phyloP scores from a whole-genome alignment of 1,140 invertebrate genomes.

The Anoplophora glabripennis region DNA sequence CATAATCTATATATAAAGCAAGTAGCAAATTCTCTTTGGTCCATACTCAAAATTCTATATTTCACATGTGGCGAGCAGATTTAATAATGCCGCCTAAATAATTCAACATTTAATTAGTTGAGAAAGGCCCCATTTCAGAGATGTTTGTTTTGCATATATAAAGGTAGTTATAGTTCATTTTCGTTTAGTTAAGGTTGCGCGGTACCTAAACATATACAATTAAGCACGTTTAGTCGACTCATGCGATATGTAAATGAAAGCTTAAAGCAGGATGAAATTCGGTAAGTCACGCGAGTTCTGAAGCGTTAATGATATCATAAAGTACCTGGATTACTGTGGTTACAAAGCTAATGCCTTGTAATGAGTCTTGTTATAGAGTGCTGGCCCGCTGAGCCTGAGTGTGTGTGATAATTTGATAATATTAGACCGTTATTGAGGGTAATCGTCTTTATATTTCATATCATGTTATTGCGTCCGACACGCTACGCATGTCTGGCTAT shows the following conservation, averaged over 20 bases:
- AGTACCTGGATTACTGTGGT: slow-evolving; percentile 42
- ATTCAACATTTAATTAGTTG: too few species aligned
- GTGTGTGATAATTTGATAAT: slow-evolving; percentile 41
- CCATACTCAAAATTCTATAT: too few species aligned
- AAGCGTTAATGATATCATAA: slow-evolving; percentile 41
- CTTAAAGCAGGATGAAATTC: slow-evolving; percentile 32
- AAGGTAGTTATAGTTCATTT: slow-evolving; percentile 12
- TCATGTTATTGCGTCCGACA: slow-evolving; percentile 27
- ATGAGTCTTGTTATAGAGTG: slow-evolving; percentile 40
- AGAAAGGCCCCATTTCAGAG: too few species aligned
- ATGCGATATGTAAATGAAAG: slow-evolving; percentile 41
- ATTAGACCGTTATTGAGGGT: slow-evolving; percentile 35
- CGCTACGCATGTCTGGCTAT: slow-evolving; percentile 21
- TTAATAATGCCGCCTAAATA: too few species aligned
- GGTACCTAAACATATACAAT: slow-evolving; percentile 17
- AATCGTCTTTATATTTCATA: slow-evolving; percentile 35
- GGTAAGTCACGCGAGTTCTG: slow-evolving; percentile 37
- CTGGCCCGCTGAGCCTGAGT: slow-evolving; percentile 31
- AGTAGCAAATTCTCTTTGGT: too few species aligned
- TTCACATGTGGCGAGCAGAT: too few species aligned
- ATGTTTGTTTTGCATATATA: too few species aligned
- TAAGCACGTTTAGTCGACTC: slow-evolving; percentile 34
- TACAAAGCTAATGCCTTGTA: slow-evolving; percentile 44
- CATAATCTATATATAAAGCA: too few species aligned
- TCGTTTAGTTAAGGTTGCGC: slow-evolving; percentile 7